Evolutionary conservation across 1,140 invertebrate genomes (phyloP), one percentile per base, ranked within the genome.

Genomic region (Spodoptera frugiperda): DNA sequence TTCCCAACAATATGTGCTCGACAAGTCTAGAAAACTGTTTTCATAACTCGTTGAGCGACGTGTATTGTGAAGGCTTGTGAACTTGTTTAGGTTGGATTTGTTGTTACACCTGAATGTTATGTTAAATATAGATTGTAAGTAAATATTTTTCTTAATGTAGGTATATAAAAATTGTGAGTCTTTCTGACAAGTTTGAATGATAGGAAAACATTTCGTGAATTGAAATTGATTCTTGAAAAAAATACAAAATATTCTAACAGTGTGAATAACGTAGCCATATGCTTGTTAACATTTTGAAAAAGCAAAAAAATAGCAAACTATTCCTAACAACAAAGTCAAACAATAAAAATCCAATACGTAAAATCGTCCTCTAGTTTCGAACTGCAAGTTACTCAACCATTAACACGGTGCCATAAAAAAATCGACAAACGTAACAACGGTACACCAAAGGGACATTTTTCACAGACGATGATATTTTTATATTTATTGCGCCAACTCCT

Each of bases 381-480:
- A 63, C 33, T 63, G 17, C 19, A 55, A 10, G 19, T 12, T 19
- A 44, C 17, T 44, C n/a, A 44, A 63, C 59, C 33, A 46, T 63
- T 63, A 44, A 44, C 15, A 44, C 59, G 2, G 33, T 17, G 6
- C 33, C 33, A 63, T 44, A 67, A 49, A 67, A 25, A 25, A 46
- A 67, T 67, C 19, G 63, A 25, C 30, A 61, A 67, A 48, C 44
- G 21, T 0, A 49, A 46, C 63, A 67, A 48, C 9, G 17, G 14
- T 15, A 39, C 30, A 44, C 33, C 17, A 67, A 67, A 67, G 44
- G 17, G 63, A 49, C 63, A 67, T 67, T 67, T 67, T 46, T 67
- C 63, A 67, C 17, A 67, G 19, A 67, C 19, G 44, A 67, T 67
- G 57, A 30, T 57, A 55, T 74, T 75, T 49, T 51, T 61, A 61